Percentiles rank a stretch among this genome's conserved stretches.
Evolutionary conservation across 2,113 vertebrate genomes (phyloP).

Genomic region (Sprattus sprattus): DNA sequence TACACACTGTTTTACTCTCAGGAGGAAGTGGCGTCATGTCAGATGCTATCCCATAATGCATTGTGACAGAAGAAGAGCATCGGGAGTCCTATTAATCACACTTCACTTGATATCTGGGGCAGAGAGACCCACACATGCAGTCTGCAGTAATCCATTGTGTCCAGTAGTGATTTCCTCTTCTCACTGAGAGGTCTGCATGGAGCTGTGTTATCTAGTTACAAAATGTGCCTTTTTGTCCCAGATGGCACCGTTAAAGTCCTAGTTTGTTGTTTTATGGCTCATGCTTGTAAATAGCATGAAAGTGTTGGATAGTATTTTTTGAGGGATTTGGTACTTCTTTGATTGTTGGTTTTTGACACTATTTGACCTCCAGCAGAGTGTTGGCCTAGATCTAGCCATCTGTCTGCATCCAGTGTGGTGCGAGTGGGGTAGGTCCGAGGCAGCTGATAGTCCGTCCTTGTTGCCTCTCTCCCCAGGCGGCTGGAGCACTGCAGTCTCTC

Average conservation of each 20-base stretch:
- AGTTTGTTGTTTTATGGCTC: background rate
- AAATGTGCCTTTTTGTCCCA: too few species aligned
- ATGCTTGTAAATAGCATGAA: background rate
- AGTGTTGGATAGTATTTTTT: background rate
- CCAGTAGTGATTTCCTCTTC: background rate
- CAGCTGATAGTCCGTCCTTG: background rate
- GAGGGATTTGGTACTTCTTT: background rate
- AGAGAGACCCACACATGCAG: slow-evolving; percentile 23
- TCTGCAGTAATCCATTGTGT: background rate
- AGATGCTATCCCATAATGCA: slow-evolving; percentile 58
- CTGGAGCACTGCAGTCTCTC: background rate
- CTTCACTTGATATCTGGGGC: slow-evolving; percentile 63
- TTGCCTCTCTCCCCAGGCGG: background rate
- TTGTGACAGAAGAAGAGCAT: slow-evolving; percentile 55
- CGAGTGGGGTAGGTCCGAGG: background rate
- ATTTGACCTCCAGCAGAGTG: background rate
- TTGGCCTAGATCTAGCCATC: background rate
- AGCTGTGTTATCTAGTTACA: too few species aligned
- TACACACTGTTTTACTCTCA: background rate
- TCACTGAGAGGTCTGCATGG: too few species aligned
- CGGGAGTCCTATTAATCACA: slow-evolving; percentile 71
- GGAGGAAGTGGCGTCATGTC: background rate
- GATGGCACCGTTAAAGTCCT: background rate
- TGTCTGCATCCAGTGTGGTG: background rate
- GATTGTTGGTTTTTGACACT: too few species aligned